Conservation (phyloP, 2,113 vertebrate species). For the Noctilio leporinus region DNA sequence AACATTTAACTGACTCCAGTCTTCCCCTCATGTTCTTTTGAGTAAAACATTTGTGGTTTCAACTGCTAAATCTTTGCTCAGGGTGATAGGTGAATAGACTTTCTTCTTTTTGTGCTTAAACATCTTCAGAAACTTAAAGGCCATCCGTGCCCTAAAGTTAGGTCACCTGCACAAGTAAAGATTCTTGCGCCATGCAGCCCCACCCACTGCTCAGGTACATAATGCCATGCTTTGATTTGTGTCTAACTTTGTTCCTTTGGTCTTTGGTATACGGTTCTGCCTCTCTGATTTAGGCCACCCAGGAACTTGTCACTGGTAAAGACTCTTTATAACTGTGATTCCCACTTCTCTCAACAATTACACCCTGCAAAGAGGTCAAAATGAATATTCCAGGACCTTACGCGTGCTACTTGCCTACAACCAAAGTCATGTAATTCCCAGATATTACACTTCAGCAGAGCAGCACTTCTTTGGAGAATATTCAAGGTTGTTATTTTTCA, state of each 20-base stretch:
- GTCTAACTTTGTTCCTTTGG: slow-evolving; percentile 48
- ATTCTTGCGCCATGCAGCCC: neutral
- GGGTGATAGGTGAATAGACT: slow-evolving; percentile 52
- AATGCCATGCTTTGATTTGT: slow-evolving; percentile 51
- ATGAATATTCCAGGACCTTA: slow-evolving; percentile 3
- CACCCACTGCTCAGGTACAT: slow-evolving; percentile 21
- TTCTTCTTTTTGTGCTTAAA: slow-evolving; percentile 63
- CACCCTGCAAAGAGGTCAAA: neutral
- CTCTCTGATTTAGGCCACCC: slow-evolving; percentile 45
- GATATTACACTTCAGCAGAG: neutral
- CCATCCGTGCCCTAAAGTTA: slow-evolving; percentile 53
- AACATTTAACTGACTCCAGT: slow-evolving; percentile 30
- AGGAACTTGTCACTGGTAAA: slow-evolving; percentile 36
- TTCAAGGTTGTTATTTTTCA: neutral
- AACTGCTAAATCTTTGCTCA: slow-evolving; percentile 58
- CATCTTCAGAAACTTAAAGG: slow-evolving; percentile 55
- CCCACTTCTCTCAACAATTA: slow-evolving; percentile 46
- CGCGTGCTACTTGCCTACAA: neutral
- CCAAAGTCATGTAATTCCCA: neutral
- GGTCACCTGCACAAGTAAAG: slow-evolving; percentile 50
- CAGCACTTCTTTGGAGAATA: neutral
- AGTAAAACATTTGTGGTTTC: slow-evolving; percentile 61
- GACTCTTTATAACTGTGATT: slow-evolving; percentile 33
- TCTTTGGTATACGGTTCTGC: neutral
- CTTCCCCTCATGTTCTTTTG: slow-evolving; percentile 47